phyloP scores from a whole-genome alignment of 2,888 invertebrate genomes.

The Tinea pellionella region DNA sequence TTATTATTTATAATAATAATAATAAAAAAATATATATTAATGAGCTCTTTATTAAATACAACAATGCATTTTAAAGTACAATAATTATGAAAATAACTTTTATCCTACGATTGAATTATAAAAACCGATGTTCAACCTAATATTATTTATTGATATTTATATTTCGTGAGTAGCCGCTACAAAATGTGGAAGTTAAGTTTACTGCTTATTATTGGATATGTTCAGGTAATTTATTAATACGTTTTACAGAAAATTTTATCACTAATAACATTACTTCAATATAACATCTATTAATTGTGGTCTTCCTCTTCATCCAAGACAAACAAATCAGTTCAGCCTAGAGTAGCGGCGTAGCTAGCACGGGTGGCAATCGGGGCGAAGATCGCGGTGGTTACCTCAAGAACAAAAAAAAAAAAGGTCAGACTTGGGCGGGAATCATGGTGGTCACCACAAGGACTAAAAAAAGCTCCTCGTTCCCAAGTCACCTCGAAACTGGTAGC shows the following conservation, averaged over 20 bases:
- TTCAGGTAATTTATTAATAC: background rate
- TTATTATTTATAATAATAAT: too few species aligned
- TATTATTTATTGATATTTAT: background rate
- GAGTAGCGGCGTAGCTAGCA: too few species aligned
- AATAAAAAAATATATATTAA: background rate
- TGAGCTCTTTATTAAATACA: background rate
- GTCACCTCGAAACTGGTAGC: too few species aligned
- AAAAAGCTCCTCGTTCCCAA: too few species aligned
- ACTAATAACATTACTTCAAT: too few species aligned
- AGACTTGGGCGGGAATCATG: too few species aligned
- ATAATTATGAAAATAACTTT: background rate
- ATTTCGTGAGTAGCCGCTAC: background rate
- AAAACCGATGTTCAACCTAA: background rate
- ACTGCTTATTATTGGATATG: background rate
- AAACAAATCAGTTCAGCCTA: too few species aligned
- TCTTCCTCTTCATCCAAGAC: background rate
- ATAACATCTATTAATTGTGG: background rate
- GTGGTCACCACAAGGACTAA: too few species aligned
- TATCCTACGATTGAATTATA: background rate
- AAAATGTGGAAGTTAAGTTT: conserved; percentile 1
- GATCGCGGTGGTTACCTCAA: too few species aligned
- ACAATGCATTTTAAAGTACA: too few species aligned
- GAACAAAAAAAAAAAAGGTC: too few species aligned
- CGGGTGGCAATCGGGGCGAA: too few species aligned
- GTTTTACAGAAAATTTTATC: background rate